Evolutionary conservation across 2,113 vertebrate species (phyloP), one percentile per base, ranked within the genome.

Genomic region (Ornithorhynchus anatinus): DNA sequence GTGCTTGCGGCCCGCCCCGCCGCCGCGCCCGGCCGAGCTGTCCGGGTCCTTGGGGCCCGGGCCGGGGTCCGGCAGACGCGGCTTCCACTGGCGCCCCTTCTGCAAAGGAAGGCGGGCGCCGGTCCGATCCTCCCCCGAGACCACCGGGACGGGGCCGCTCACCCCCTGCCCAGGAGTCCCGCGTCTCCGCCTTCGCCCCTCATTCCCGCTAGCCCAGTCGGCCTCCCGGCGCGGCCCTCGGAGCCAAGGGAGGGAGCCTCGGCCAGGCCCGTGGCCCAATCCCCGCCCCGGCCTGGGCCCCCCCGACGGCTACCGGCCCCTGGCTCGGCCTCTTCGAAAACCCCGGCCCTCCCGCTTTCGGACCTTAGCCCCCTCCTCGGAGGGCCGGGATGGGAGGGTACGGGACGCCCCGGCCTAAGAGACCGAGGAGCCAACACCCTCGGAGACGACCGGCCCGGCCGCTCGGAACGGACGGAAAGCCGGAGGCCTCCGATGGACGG

Each of bases 71-170:
- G 96, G 95, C 19, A 96, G 92, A 59, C 94, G 94, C 6, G 94
- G 94, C 39, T 95, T 94, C 23, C 94, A 93, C 68, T 95, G 94
- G 59, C 93, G 95, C 56, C 92, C 94, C 94, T 97, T 89, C 72
- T 77, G 60, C 19, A 35, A 80, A 45, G 59, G 33, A 82, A 53
- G 5, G 22, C 1, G 70, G 62, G 77, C 42, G 52, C 19, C 43
- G 17, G n/a, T n/a, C n/a, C n/a, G n/a, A n/a, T n/a, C n/a, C n/a
- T n/a, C n/a, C n/a, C n/a, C n/a, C n/a, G n/a, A n/a, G n/a, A 37
- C 70, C 70, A 72, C 35, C 0, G 11, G 48, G 59, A n/a, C 2
- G 12, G 27, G n/a, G n/a, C n/a, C n/a, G n/a, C n/a, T n/a, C n/a
- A n/a, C n/a, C n/a, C n/a, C n/a, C n/a, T n/a, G n/a, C n/a, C n/a